Evolutionary conservation across 2,797 vertebrate species (phyloP).

Genomic region (Oreochromis grahami): DNA sequence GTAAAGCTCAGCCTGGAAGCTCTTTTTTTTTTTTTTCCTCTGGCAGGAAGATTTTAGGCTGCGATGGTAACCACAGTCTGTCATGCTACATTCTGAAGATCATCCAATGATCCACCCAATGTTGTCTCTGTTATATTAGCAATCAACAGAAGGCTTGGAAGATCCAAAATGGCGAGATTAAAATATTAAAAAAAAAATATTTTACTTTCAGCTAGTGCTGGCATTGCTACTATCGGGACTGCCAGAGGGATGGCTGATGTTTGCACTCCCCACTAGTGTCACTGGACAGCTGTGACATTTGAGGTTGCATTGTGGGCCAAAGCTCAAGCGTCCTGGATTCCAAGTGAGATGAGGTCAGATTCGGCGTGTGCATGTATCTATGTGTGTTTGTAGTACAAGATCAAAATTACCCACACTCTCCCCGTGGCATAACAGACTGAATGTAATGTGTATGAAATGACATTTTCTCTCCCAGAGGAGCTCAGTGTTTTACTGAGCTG

Average conservation of each 20-base stretch:
- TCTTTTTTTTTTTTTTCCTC: conserved; percentile 1
- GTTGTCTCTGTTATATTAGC: conserved; percentile 2
- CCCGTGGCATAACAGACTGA: conserved; percentile 44
- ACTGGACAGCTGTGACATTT: conserved; percentile 69
- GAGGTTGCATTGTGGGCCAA: conserved; percentile 29
- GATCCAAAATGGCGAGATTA: conserved; percentile 21
- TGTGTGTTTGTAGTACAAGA: conserved; percentile 16
- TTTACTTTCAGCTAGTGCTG: background rate
- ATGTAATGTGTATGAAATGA: conserved; percentile 42
- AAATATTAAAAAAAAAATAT: background rate
- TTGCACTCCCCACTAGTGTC: conserved; percentile 31
- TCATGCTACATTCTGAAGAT: background rate
- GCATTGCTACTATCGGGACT: conserved; percentile 15
- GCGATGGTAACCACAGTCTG: conserved; percentile 23
- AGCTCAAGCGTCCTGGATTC: conserved; percentile 42
- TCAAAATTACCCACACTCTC: conserved; percentile 36
- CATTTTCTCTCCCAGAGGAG: conserved; percentile 53
- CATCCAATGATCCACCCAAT: conserved; percentile 16
- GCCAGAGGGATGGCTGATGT: conserved; percentile 25
- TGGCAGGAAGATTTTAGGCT: conserved; percentile 19
- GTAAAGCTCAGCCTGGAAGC: conserved; percentile 13
- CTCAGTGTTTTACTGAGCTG: conserved; percentile 10
- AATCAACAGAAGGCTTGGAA: background rate
- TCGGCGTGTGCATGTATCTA: conserved; percentile 1
- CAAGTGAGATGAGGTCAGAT: conserved; percentile 51